A percentile compares a stretch with the other conserved stretches of the same genome.
Conservation (phyloP, 2,888 invertebrate species). For the Phytoseiulus persimilis region DNA sequence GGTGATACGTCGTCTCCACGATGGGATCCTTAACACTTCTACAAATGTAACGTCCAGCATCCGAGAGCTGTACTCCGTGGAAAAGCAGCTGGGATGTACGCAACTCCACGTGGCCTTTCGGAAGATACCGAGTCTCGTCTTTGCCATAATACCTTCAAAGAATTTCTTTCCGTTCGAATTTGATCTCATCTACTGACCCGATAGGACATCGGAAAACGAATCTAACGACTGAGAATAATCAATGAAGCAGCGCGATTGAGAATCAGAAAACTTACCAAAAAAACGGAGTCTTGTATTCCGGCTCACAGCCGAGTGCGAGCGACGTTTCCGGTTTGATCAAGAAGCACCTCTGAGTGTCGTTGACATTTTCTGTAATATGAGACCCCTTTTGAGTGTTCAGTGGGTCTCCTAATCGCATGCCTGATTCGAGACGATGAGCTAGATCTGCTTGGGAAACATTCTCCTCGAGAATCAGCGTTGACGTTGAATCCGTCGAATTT, state of each 20-base stretch:
- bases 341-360: slow-evolving; percentile 33
- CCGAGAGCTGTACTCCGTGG: slow-evolving; percentile 64
- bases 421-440: too few relatives aligned
- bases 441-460: too few relatives aligned
- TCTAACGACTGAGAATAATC: too few relatives aligned
- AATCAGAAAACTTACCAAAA: slow-evolving; percentile 18
- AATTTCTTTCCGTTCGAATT: not conserved
- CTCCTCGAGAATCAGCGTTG: too few relatives aligned
- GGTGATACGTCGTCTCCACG: not conserved
- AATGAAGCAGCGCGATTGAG: too few relatives aligned
- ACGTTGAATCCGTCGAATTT: too few relatives aligned
- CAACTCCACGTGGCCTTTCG: slow-evolving; percentile 30
- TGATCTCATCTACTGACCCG: too few relatives aligned
- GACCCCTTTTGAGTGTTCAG: not conserved
- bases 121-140: slow-evolving; percentile 22
- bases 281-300: not conserved
- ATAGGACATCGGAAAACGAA: too few relatives aligned
- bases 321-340: slow-evolving; percentile 14
- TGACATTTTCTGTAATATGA: slow-evolving; percentile 12
- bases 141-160: slow-evolving; percentile 13
- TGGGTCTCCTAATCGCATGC: not conserved
- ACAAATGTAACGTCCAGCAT: slow-evolving; percentile 72
- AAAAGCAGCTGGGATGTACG: slow-evolving; percentile 54
- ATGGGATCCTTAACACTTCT: slow-evolving; percentile 9
- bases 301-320: slow-evolving; percentile 18